These are phyloP conservation scores for Gnathonemus echidnorhynchus DNA, from an alignment of 2,113 vertebrate genomes.

Conservation along the genomic window DNA sequence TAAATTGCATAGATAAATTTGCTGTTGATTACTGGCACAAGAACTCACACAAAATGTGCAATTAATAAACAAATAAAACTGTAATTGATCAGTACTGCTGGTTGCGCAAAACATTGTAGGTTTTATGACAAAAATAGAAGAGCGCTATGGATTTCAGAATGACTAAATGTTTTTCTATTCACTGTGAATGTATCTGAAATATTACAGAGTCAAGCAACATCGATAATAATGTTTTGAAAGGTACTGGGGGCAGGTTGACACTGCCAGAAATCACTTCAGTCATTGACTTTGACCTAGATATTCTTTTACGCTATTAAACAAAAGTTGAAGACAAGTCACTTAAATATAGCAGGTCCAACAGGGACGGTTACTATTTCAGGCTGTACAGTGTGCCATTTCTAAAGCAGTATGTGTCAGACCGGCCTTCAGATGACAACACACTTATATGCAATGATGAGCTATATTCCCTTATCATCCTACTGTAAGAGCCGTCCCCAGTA, in stretches of 20 bases:
- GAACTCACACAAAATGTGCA: background rate
- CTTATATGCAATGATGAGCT: background rate
- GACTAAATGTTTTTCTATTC: background rate
- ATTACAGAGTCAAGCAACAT: background rate
- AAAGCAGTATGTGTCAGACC: background rate
- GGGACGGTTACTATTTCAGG: background rate
- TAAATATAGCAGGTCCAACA: background rate
- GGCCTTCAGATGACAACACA: background rate
- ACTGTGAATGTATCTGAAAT: background rate
- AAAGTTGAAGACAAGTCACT: background rate
- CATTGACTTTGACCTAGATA: background rate
- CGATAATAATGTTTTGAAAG: background rate
- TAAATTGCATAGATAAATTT: background rate
- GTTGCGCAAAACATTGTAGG: background rate
- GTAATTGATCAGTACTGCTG: background rate
- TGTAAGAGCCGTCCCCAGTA: background rate
- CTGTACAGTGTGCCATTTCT: background rate
- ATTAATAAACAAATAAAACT: background rate
- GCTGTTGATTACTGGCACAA: background rate
- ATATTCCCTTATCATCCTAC: background rate
- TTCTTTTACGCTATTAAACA: background rate
- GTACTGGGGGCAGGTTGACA: background rate
- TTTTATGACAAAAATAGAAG: background rate
- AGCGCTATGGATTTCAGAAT: background rate
- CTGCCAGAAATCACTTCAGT: background rate